phyloP scores from a whole-genome alignment of 2,113 vertebrate genomes.

The Piprites chloris region DNA sequence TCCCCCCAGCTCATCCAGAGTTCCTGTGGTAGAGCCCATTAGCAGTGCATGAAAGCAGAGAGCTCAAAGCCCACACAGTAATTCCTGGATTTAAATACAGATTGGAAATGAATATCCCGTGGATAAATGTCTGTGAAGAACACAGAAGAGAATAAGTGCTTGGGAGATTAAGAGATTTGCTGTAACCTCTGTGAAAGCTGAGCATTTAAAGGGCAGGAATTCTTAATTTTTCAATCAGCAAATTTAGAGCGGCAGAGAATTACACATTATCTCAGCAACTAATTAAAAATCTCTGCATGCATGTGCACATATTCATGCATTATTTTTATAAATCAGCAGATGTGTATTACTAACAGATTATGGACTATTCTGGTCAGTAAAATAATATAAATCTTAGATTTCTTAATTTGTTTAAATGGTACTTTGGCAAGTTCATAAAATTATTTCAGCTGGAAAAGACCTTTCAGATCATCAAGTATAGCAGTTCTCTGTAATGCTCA shows the following conservation, averaged over 20 bases:
- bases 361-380: background rate
- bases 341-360: background rate
- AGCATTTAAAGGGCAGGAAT: constrained; percentile 41
- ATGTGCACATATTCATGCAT: background rate
- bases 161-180: constrained; percentile 63
- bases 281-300: background rate
- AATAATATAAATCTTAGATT: background rate
- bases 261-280: background rate
- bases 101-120: constrained; percentile 20
- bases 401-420: background rate
- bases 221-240: constrained; percentile 25
- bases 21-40: background rate
- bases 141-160: constrained; percentile 36
- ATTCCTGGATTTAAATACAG: constrained; percentile 53
- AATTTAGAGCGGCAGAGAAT: constrained; percentile 41
- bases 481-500: background rate
- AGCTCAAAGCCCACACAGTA: constrained; percentile 24
- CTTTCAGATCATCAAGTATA: background rate
- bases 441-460: background rate
- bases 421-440: background rate
- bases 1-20: background rate
- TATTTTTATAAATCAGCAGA: background rate
- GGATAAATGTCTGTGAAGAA: constrained; percentile 45
- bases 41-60: constrained; percentile 20
- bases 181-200: constrained; percentile 45